Base-by-base conservation (phyloP, 2,888 invertebrate species). In the Caenorhabditis wallacei region DNA sequence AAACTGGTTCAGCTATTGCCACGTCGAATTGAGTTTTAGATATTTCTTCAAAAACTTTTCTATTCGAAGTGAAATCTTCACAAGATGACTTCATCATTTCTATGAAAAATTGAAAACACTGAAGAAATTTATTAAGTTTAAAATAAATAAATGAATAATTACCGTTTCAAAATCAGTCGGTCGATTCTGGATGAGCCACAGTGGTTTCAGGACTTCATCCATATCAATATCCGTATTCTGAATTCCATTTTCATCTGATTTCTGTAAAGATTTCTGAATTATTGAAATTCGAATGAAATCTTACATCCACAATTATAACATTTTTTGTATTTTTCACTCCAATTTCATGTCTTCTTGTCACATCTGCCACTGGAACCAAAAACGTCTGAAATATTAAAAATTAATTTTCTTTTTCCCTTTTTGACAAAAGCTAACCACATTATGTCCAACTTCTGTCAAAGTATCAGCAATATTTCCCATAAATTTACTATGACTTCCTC, bases 401-500 rank as follows among this genome's bases (percentile, higher is more conserved):
- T 63, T 22, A 8, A 11, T 37, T 30, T 30, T 5, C 8, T 8
- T 30, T 30, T 30, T 8, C 8, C 30, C 8, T 30, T 30, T 30
- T 30, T 30, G 3, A 3, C 30, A 30, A 5, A 10, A 0, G 54
- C 82, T 51, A 2, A 85, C 84, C 82, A 85, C 84, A 76, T 82
- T 75, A 56, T 84, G 79, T 10, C 82, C 82, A 7, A 75, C 84
- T 18, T 66, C 66, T 1, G 74, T 74, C 11, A 84, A 63, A 4
- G 82, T 75, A 57, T 84, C 84, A 1, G 84, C 75, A 7, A 84
- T 46, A 46, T 81, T 75, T 2, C 75, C 84, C 68, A 84, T 53
- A 61, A 80, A 84, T 59, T 84, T 84, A 35, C 59, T 72, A 53
- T 84, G 84, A 54, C 82, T 82, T 46, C 57, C 78, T 18, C 82